Conservation (phyloP, 2,113 vertebrate species). For the Mesitornis unicolor region DNA sequence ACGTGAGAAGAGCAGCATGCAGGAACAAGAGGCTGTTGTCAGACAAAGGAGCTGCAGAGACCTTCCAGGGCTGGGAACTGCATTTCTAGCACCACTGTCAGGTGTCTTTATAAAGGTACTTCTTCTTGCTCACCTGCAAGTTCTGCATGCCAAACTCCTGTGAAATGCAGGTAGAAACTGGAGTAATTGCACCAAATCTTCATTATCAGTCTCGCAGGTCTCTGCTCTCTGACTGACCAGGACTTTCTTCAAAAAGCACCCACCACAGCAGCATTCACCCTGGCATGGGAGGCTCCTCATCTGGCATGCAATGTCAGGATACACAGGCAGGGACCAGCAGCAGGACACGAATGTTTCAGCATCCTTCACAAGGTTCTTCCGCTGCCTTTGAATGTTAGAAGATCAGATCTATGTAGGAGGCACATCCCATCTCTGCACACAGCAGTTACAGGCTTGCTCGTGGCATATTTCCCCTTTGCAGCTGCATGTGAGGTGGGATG, state of each 20-base stretch:
- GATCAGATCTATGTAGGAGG: background rate
- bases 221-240: background rate
- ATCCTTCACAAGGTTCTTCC: background rate
- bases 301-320: background rate
- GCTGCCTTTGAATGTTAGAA: background rate
- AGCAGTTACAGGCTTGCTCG: background rate
- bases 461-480: background rate
- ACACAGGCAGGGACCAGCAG: background rate
- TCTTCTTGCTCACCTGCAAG: background rate
- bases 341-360: background rate
- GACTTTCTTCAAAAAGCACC: background rate
- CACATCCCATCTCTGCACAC: too few species aligned
- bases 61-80: background rate
- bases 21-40: constrained; percentile 17
- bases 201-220: background rate
- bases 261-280: background rate
- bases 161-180: background rate
- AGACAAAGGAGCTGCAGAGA: background rate
- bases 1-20: rapidly evolving
- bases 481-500: background rate
- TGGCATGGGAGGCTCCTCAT: background rate
- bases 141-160: background rate
- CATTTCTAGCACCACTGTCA: background rate
- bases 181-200: background rate
- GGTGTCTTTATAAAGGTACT: background rate